Percentiles rank a stretch among this genome's conserved stretches.
Conservation (phyloP, 2,113 vertebrate genomes). For the Chionomys nivalis region DNA sequence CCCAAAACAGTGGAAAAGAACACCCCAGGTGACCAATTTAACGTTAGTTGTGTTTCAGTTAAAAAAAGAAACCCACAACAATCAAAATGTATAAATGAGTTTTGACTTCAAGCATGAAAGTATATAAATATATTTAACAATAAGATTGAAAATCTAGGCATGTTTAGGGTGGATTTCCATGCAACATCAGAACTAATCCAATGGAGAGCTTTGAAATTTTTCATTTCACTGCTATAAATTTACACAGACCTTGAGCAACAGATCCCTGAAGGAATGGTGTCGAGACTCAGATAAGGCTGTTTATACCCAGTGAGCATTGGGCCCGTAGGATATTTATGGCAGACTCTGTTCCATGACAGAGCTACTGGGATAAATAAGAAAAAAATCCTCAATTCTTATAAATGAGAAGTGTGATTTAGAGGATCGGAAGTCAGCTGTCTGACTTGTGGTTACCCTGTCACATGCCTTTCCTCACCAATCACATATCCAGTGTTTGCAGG, state of each 20-base stretch:
- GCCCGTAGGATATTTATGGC: neutral
- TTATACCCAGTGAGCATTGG: neutral
- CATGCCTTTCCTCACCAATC: neutral
- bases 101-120: slow-evolving; percentile 43
- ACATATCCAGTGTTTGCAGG: neutral
- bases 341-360: slow-evolving; percentile 11
- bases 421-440: neutral
- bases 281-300: neutral
- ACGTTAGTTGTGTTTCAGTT: neutral
- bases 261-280: neutral
- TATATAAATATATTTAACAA: slow-evolving; percentile 27
- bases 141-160: slow-evolving; percentile 32
- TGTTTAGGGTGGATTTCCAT: slow-evolving; percentile 47
- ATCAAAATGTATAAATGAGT: neutral
- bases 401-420: slow-evolving; percentile 16
- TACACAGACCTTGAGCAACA: slow-evolving; percentile 9
- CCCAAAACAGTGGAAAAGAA: neutral
- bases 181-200: slow-evolving; percentile 38
- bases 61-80: neutral
- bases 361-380: neutral
- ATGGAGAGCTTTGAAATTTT: slow-evolving; percentile 53
- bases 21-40: neutral
- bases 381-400: neutral
- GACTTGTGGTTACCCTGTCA: neutral
- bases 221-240: slow-evolving; percentile 53